A percentile compares a stretch with the other conserved stretches of the same genome.
Evolutionary conservation across 2,888 invertebrate species (phyloP).

Genomic region (Archips xylosteana): DNA sequence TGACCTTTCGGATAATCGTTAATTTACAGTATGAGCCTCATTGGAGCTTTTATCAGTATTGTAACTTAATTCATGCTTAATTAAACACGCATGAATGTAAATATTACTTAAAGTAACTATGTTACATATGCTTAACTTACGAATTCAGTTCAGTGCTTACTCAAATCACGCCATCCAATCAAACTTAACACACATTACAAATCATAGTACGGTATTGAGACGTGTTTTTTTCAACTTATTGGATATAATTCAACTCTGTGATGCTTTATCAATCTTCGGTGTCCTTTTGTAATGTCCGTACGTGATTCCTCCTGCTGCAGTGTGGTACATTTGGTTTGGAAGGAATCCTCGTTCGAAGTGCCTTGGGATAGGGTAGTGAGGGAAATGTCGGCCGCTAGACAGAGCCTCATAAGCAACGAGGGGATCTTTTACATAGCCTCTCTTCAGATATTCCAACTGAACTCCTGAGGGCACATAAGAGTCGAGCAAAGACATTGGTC

Average conservation of each 20-base stretch:
- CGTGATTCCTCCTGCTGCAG: slow-evolving; percentile 73
- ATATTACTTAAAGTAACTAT: slow-evolving; percentile 38
- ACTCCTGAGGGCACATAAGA: slow-evolving; percentile 87
- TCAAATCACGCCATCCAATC: background rate
- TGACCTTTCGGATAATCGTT: slow-evolving; percentile 55
- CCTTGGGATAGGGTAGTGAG: slow-evolving; percentile 58
- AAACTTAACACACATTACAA: slow-evolving; percentile 4
- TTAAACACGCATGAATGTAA: slow-evolving; percentile 31
- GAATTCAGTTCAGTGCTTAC: slow-evolving; percentile 35
- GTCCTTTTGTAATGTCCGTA: slow-evolving; percentile 78
- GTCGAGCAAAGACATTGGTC: slow-evolving; percentile 83
- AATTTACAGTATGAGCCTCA: slow-evolving; percentile 42
- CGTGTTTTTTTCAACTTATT: background rate
- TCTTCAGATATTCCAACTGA: slow-evolving; percentile 78
- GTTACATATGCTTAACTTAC: slow-evolving; percentile 20
- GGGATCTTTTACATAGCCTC: slow-evolving; percentile 76
- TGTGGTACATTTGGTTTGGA: slow-evolving; percentile 82
- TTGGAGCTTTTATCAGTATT: slow-evolving; percentile 35
- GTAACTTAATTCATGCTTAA: slow-evolving; percentile 24
- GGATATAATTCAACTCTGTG: slow-evolving; percentile 50
- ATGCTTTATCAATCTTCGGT: slow-evolving; percentile 64
- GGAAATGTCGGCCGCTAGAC: slow-evolving; percentile 65
- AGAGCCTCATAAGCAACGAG: slow-evolving; percentile 74
- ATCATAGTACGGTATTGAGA: background rate
- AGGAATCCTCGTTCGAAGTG: slow-evolving; percentile 78